Conservation (phyloP, 2,888 invertebrate genomes). For the Tromatobia lineatoria region DNA sequence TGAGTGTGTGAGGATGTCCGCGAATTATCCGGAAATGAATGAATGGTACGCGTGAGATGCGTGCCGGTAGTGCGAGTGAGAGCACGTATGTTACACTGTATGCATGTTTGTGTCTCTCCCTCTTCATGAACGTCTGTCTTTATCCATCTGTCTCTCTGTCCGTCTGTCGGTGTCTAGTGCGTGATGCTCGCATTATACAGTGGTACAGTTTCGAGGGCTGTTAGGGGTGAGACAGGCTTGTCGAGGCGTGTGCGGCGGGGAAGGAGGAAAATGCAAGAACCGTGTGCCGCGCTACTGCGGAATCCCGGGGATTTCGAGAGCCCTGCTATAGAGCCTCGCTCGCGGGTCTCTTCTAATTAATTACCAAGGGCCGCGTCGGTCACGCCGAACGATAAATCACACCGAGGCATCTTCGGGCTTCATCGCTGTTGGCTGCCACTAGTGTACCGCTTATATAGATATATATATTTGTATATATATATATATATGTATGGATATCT, state of each 20-base stretch:
- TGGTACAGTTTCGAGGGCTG: conserved; percentile 54
- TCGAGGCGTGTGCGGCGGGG: conserved; percentile 7
- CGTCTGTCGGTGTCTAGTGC: conserved; percentile 56
- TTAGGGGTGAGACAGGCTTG: conserved; percentile 16
- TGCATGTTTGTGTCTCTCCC: conserved; percentile 10
- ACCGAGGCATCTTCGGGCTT: conserved; percentile 68
- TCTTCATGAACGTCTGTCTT: conserved; percentile 50
- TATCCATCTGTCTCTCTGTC: conserved; percentile 64
- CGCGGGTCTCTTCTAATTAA: conserved; percentile 64
- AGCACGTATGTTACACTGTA: neutral
- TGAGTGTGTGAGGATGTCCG: conserved; percentile 23
- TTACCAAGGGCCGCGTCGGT: conserved; percentile 66
- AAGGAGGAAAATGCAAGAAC: conserved; percentile 62
- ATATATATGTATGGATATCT: conserved; percentile 34
- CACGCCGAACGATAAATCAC: conserved; percentile 68
- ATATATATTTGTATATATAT: conserved; percentile 19
- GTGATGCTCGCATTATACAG: conserved; percentile 62
- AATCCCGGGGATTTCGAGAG: conserved; percentile 66
- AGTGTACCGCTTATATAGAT: conserved; percentile 48
- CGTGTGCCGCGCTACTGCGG: conserved; percentile 53
- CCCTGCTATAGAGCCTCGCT: conserved; percentile 49
- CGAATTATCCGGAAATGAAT: conserved; percentile 62
- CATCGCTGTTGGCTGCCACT: conserved; percentile 65
- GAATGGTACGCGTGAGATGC: conserved; percentile 57
- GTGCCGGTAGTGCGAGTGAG: conserved; percentile 40